Evolutionary conservation across 2,888 invertebrate species (phyloP).

Genomic region (Melipona bicolor): DNA sequence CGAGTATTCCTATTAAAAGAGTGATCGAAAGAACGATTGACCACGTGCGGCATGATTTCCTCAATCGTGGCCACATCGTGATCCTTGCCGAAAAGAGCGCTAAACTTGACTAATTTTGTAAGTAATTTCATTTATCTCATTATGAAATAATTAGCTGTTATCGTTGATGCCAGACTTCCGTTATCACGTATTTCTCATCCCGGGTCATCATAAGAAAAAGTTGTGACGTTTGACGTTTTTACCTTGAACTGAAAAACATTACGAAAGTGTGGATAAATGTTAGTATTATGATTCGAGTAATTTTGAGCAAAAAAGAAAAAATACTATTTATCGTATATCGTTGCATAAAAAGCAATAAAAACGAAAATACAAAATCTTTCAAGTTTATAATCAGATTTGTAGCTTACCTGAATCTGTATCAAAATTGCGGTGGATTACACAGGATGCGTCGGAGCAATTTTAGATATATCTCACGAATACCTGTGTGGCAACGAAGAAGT

Average conservation of each 20-base stretch:
- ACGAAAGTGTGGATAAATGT: not conserved
- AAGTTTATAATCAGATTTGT: not conserved
- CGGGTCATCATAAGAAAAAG: constrained; percentile 68
- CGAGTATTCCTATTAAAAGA: constrained; percentile 70
- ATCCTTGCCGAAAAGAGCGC: constrained; percentile 16
- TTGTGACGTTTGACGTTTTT: constrained; percentile 15
- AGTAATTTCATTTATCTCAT: constrained; percentile 40
- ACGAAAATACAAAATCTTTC: not conserved
- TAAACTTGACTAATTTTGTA: constrained; percentile 45
- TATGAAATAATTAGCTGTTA: constrained; percentile 43
- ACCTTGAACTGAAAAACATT: constrained; percentile 38
- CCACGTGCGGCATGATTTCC: constrained; percentile 77
- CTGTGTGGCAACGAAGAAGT: not conserved
- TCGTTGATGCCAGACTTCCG: constrained; percentile 46
- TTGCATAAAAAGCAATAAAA: not conserved
- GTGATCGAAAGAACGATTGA: constrained; percentile 67
- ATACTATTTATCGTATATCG: not conserved
- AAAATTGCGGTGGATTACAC: not conserved
- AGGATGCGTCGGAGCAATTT: not conserved
- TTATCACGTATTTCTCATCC: constrained; percentile 59
- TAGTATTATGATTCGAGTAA: not conserved
- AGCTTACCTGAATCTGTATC: constrained; percentile 6
- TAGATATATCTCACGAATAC: not conserved
- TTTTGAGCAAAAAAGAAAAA: not conserved
- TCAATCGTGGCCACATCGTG: constrained; percentile 80